Evolutionary conservation across 2,888 invertebrate species (phyloP).

Genomic region (Melipona bicolor): DNA sequence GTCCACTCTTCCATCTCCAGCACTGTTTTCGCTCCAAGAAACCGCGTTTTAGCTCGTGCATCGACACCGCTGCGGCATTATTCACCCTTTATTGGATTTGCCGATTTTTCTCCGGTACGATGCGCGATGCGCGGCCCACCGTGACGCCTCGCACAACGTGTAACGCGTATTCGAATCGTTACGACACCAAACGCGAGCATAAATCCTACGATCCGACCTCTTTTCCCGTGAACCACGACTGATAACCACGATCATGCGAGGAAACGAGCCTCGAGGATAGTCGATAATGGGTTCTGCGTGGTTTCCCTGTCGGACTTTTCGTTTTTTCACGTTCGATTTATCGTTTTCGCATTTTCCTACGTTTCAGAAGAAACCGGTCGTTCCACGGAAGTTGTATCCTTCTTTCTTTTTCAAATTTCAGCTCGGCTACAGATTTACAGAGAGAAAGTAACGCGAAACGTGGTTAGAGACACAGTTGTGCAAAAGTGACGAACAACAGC

Average conservation of each 20-base stretch:
- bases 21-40: neutral
- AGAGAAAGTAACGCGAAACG: neutral
- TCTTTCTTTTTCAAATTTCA: neutral
- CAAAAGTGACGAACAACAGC: neutral
- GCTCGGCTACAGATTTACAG: neutral
- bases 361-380: neutral
- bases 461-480: too few species aligned
- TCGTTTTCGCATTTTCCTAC: constrained; percentile 22
- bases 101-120: constrained; percentile 77
- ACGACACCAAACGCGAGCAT: constrained; percentile 70
- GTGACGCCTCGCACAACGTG: constrained; percentile 53
- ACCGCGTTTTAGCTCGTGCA: neutral
- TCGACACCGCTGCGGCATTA: constrained; percentile 71
- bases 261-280: constrained; percentile 35
- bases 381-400: neutral
- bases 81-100: constrained; percentile 82
- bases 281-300: constrained; percentile 62
- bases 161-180: constrained; percentile 54
- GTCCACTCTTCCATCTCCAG: neutral
- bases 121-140: constrained; percentile 60
- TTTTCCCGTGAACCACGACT: constrained; percentile 20
- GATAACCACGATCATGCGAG: constrained; percentile 29
- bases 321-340: constrained; percentile 22
- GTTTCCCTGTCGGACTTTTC: constrained; percentile 3
- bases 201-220: constrained; percentile 68